These are phyloP conservation scores for Perdita meconis DNA, from an alignment of 2,888 invertebrate genomes.

Conservation along the genomic window DNA sequence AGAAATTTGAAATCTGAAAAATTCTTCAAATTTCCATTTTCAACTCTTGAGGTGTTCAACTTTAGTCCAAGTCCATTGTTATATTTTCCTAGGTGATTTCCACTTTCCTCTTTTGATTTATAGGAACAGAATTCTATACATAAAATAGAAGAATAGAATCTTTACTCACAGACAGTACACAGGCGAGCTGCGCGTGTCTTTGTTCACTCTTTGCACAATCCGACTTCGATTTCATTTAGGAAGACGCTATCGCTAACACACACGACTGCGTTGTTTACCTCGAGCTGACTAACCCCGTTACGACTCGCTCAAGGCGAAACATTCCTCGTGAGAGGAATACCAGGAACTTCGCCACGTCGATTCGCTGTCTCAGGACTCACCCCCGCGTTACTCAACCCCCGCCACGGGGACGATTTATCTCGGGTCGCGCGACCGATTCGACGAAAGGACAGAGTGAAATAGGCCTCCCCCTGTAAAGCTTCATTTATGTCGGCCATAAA, in stretches of 20 bases:
- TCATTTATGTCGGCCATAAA: conserved; percentile 42
- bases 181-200: too few relatives aligned
- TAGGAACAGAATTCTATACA: too few relatives aligned
- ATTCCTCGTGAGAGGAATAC: background rate
- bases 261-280: conserved; percentile 10
- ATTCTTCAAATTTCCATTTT: too few relatives aligned
- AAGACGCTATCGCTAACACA: background rate
- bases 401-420: conserved; percentile 9
- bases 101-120: too few relatives aligned
- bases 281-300: background rate
- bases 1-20: too few relatives aligned
- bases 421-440: background rate
- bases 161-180: too few relatives aligned
- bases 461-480: background rate
- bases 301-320: background rate
- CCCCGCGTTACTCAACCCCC: background rate
- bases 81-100: too few relatives aligned
- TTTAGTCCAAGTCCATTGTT: too few relatives aligned
- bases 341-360: background rate
- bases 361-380: background rate
- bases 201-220: too few relatives aligned
- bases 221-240: too few relatives aligned
- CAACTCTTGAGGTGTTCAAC: too few relatives aligned
- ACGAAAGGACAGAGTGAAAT: conserved; percentile 1
- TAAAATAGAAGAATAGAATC: too few relatives aligned